Conservation (phyloP, 2,113 vertebrate genomes). For the Myrmecobius fasciatus region DNA sequence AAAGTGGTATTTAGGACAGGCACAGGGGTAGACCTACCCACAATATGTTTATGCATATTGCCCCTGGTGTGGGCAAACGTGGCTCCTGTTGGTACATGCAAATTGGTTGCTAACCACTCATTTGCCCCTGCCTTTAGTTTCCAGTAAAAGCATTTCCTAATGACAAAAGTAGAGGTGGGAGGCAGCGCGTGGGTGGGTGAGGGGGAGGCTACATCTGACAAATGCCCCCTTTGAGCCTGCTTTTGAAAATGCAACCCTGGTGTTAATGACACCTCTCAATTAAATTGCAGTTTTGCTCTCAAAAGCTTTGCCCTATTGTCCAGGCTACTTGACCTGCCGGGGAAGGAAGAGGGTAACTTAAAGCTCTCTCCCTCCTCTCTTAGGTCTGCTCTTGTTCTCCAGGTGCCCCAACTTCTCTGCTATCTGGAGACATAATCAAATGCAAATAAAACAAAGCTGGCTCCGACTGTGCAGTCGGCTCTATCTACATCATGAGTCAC, state of each 20-base stretch:
- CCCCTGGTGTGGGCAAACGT: conserved; percentile 8
- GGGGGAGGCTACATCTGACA: conserved; percentile 44
- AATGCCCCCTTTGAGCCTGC: conserved; percentile 59
- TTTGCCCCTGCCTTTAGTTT: conserved; percentile 43
- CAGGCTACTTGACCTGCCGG: conserved; percentile 64
- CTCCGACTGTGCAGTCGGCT: conserved; percentile 65
- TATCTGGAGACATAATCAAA: conserved; percentile 75
- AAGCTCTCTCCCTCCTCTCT: conserved; percentile 32
- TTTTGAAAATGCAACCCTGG: conserved; percentile 58
- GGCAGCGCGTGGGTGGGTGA: conserved; percentile 44
- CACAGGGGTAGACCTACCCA: not conserved
- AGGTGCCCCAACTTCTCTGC: conserved; percentile 69
- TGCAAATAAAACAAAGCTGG: conserved; percentile 78
- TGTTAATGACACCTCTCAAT: conserved; percentile 59
- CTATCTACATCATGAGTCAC: conserved; percentile 69
- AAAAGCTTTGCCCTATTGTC: conserved; percentile 56
- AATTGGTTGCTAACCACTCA: conserved; percentile 54
- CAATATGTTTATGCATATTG: not conserved
- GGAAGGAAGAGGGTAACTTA: conserved; percentile 46
- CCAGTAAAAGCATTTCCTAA: conserved; percentile 39
- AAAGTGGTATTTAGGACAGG: conserved; percentile 13
- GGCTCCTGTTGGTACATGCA: conserved; percentile 18
- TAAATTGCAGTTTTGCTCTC: conserved; percentile 65
- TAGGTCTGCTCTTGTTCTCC: conserved; percentile 45
- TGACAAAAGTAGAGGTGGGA: conserved; percentile 45